These are phyloP conservation scores for Ruditapes philippinarum DNA, from an alignment of 1,140 invertebrate genomes.

Conservation along the genomic window DNA sequence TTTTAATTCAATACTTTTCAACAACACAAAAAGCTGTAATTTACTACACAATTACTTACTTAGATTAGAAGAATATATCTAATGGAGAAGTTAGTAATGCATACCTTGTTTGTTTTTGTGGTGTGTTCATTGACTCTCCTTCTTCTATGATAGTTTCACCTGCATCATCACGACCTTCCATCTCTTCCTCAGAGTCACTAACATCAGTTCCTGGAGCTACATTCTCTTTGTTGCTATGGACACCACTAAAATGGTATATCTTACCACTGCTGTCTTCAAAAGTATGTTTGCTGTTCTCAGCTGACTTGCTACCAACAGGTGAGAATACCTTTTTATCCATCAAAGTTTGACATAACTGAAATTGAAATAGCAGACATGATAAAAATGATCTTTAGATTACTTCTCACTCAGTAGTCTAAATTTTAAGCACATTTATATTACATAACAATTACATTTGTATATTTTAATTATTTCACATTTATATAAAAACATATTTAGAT, in stretches of 20 bases:
- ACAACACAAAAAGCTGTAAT: too few species aligned
- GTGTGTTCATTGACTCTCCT: not conserved
- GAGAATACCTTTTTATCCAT: slow-evolving; percentile 84
- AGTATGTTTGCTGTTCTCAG: slow-evolving; percentile 72
- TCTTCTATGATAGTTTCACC: slow-evolving; percentile 44
- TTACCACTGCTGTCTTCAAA: slow-evolving; percentile 85
- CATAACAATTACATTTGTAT: too few species aligned
- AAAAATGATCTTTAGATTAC: too few species aligned
- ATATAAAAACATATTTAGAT: too few species aligned
- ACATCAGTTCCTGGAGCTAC: slow-evolving; percentile 44
- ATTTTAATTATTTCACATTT: too few species aligned
- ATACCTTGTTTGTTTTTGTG: slow-evolving; percentile 32
- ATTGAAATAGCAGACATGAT: too few species aligned
- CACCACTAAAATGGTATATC: slow-evolving; percentile 81
- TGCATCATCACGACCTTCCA: slow-evolving; percentile 44
- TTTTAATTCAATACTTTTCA: too few species aligned
- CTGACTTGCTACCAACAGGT: slow-evolving; percentile 72
- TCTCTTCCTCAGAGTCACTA: slow-evolving; percentile 55
- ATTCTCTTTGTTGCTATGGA: slow-evolving; percentile 70
- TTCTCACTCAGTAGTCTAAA: too few species aligned
- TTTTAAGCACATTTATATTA: too few species aligned
- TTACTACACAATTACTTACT: too few species aligned
- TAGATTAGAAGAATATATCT: too few species aligned
- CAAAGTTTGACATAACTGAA: slow-evolving; percentile 85
- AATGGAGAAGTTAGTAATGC: too few species aligned